Conservation (phyloP, 2,797 vertebrate species). For the Peromyscus nudipes region DNA sequence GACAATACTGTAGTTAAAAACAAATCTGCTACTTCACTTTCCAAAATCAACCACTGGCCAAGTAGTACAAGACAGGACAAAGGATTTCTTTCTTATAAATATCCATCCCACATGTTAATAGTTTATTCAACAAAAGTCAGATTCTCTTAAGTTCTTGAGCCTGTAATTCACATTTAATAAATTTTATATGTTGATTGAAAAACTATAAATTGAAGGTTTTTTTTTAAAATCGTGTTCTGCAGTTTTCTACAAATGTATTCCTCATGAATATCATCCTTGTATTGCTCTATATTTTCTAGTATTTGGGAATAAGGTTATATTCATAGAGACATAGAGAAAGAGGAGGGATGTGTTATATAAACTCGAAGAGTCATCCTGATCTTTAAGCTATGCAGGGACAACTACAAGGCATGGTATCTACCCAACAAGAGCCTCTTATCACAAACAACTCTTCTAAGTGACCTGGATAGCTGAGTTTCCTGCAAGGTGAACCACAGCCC, state of each 20-base stretch:
- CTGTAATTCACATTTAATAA: neutral
- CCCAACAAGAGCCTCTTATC: neutral
- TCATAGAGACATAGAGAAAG: neutral
- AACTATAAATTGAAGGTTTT: neutral
- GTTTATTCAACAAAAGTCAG: constrained; percentile 43
- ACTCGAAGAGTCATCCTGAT: neutral
- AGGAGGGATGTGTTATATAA: neutral
- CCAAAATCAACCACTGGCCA: neutral
- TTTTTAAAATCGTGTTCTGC: neutral
- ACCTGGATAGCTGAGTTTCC: neutral
- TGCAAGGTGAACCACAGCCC: neutral
- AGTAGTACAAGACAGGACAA: neutral
- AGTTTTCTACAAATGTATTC: constrained; percentile 22
- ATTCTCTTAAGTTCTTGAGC: neutral
- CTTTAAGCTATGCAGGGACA: neutral
- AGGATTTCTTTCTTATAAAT: constrained; percentile 23
- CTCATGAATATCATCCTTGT: neutral
- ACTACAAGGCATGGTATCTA: neutral
- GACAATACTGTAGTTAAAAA: neutral
- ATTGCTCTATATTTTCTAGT: neutral
- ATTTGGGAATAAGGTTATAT: neutral
- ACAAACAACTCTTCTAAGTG: neutral
- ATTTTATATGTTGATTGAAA: neutral
- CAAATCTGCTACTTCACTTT: neutral
- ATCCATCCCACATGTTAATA: constrained; percentile 17